Conservation (phyloP, 2,113 vertebrate genomes). For the Anoplopoma fimbria region DNA sequence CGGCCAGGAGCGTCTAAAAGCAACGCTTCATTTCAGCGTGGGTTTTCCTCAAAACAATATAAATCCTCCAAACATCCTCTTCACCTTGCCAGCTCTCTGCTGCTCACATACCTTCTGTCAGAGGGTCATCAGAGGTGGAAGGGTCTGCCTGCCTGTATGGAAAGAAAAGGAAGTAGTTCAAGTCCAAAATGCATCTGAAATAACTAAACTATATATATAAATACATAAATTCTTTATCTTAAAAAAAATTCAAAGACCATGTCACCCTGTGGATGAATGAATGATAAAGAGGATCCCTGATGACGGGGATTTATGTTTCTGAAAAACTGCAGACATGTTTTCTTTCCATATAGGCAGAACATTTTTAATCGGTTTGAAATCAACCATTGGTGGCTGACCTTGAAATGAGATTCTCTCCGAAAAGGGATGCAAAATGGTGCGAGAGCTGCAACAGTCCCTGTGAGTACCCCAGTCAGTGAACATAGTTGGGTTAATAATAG, state of each 20-base stretch:
- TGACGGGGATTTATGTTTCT: neutral
- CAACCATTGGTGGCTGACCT: neutral
- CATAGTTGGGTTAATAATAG: neutral
- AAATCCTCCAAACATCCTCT: constrained; percentile 10
- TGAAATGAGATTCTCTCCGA: neutral
- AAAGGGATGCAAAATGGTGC: neutral
- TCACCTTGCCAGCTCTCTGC: constrained; percentile 15
- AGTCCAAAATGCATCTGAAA: too few relatives aligned
- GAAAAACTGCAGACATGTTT: neutral
- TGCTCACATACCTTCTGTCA: neutral
- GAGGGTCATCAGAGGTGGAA: too few relatives aligned
- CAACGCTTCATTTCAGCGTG: too few relatives aligned
- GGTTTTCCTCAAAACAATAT: constrained; percentile 6
- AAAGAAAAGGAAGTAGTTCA: too few relatives aligned
- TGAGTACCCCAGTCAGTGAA: neutral
- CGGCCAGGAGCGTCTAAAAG: too few relatives aligned
- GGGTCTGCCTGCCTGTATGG: too few relatives aligned
- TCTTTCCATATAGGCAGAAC: constrained; percentile 24
- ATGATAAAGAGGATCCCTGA: neutral
- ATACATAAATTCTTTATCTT: too few relatives aligned
- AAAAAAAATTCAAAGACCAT: neutral
- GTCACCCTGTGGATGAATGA: neutral
- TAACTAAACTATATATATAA: too few relatives aligned
- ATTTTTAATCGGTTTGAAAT: neutral
- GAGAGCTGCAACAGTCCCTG: neutral